Evolutionary conservation across 2,888 invertebrate species (phyloP).

Genomic region (Chrysolina oricalcia): DNA sequence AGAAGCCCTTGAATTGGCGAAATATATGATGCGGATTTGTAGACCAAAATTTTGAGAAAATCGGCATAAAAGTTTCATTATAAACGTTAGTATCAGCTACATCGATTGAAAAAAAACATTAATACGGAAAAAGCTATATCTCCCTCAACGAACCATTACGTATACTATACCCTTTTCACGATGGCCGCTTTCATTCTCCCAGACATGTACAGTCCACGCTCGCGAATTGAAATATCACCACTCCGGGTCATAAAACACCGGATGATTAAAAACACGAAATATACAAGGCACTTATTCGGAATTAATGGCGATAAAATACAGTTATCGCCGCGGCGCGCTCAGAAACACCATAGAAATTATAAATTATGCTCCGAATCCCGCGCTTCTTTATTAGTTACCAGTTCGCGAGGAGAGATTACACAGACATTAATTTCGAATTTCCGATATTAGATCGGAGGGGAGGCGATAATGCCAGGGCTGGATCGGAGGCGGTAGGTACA

Average conservation of each 20-base stretch:
- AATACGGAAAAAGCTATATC: not conserved
- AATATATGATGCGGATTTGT: too few species aligned
- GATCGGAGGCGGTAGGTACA: not conserved
- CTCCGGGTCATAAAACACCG: conserved; percentile 27
- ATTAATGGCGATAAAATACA: conserved; percentile 62
- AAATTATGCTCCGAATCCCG: conserved; percentile 56
- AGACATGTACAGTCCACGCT: conserved; percentile 16
- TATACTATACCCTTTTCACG: not conserved
- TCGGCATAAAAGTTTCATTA: too few species aligned
- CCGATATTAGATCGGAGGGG: conserved; percentile 58
- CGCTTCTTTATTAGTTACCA: conserved; percentile 63
- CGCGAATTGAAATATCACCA: conserved; percentile 40
- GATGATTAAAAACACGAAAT: conserved; percentile 50
- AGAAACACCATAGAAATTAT: conserved; percentile 63
- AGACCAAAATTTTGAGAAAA: too few species aligned
- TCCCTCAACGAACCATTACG: conserved; percentile 2
- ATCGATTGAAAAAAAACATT: too few species aligned
- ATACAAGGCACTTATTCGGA: conserved; percentile 53
- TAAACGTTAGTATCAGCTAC: too few species aligned
- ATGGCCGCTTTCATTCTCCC: not conserved
- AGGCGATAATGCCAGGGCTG: not conserved
- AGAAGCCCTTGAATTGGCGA: too few species aligned
- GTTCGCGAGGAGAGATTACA: conserved; percentile 62
- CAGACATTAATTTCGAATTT: conserved; percentile 67
- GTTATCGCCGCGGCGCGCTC: conserved; percentile 60